Percentiles rank a stretch among this genome's conserved stretches.
Evolutionary conservation across 2,888 invertebrate species (phyloP).

Genomic region (Pandemis cinnamomeana): DNA sequence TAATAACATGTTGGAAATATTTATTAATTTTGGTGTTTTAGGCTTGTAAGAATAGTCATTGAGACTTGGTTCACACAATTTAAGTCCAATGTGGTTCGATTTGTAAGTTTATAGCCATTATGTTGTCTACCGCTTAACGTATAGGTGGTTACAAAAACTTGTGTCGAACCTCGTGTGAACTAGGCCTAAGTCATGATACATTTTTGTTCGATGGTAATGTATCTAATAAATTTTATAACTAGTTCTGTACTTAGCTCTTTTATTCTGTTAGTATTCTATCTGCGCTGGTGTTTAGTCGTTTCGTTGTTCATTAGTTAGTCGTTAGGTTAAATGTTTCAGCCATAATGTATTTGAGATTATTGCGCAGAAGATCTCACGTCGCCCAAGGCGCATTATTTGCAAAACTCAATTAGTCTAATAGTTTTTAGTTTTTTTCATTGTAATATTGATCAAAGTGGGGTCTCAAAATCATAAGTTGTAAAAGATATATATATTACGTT

Average conservation of each 20-base stretch:
- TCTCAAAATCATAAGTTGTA: slow-evolving; percentile 57
- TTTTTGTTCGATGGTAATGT: slow-evolving; percentile 26
- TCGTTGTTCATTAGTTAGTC: slow-evolving; percentile 60
- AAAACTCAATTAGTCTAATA: slow-evolving; percentile 61
- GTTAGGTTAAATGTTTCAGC: slow-evolving; percentile 54
- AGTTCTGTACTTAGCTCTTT: slow-evolving; percentile 43
- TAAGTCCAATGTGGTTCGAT: slow-evolving; percentile 1
- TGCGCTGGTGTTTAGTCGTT: slow-evolving; percentile 50
- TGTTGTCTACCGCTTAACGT: slow-evolving; percentile 6
- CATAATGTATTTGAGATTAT: slow-evolving; percentile 72
- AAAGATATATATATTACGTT: slow-evolving; percentile 48
- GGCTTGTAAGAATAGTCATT: slow-evolving; percentile 3
- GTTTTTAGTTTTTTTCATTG: slow-evolving; percentile 50
- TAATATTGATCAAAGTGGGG: slow-evolving; percentile 69
- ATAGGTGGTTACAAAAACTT: slow-evolving; percentile 7
- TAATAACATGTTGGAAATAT: slow-evolving; percentile 4
- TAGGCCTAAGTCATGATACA: slow-evolving; percentile 1
- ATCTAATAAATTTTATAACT: slow-evolving; percentile 26
- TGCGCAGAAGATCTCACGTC: slow-evolving; percentile 68
- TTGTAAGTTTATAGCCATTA: slow-evolving; percentile 8
- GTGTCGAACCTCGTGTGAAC: slow-evolving; percentile 29
- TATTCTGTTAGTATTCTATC: slow-evolving; percentile 48
- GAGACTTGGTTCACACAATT: slow-evolving; percentile 21
- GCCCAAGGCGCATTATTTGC: slow-evolving; percentile 67
- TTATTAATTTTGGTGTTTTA: slow-evolving; percentile 24